A percentile compares a stretch with the other conserved stretches of the same genome.
Conservation (phyloP, 2,113 vertebrate species). For the Halcyon senegalensis region DNA sequence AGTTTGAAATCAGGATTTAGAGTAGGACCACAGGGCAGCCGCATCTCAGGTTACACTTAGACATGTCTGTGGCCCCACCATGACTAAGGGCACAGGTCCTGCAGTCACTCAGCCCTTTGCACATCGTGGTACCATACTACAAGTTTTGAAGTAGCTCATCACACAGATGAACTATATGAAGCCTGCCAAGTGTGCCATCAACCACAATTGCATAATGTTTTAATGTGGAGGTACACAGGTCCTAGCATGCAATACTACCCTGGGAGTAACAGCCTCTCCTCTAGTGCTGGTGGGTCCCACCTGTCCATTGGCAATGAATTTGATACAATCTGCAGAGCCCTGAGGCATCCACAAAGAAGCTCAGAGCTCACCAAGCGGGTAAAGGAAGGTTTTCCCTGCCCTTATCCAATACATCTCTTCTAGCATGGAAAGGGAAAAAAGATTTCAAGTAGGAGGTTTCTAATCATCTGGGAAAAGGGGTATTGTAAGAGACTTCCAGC, state of each 20-base stretch:
- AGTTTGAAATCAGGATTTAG: not conserved
- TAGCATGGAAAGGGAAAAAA: not conserved
- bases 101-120: not conserved
- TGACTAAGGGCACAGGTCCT: not conserved
- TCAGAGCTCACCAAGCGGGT: not conserved
- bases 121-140: not conserved
- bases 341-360: not conserved
- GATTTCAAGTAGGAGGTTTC: not conserved
- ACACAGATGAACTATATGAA: not conserved
- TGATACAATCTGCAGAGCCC: not conserved
- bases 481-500: not conserved
- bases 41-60: not conserved
- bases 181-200: not conserved
- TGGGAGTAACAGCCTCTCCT: not conserved
- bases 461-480: not conserved
- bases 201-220: not conserved
- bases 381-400: not conserved
- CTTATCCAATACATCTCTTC: not conserved
- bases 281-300: not conserved
- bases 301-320: not conserved
- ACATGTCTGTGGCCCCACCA: not conserved
- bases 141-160: not conserved
- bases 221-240: not conserved
- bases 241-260: not conserved
- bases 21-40: not conserved